Base-by-base conservation (phyloP, 2,113 vertebrate species). In the Dissostichus mawsoni region DNA sequence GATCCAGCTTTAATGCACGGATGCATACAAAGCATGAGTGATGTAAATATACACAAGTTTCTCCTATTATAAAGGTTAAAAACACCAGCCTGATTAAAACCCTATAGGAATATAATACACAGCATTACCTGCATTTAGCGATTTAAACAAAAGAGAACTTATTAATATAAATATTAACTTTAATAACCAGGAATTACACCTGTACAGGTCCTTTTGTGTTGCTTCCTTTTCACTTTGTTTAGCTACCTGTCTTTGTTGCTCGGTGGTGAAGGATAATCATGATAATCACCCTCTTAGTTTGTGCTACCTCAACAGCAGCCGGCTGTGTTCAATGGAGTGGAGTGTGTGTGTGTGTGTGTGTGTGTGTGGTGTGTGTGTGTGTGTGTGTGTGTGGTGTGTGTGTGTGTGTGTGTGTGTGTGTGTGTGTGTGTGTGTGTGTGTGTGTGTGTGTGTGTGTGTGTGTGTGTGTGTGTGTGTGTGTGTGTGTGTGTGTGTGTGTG, bases 221-320 rank as follows among this genome's bases (percentile, higher is more conserved):
- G 78, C 82, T 72, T 71, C 56, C 79, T 11, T 55, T 78, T 80
- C 52, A 65, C 41, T 81, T 74, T 81, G 62, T 84, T 84, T 75
- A 47, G 45, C 50, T 77, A 74, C 69, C 50, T 72, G 66, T 61
- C 68, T 67, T 58, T 71, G 61, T 80, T 59, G 83, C 50, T 77
- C 33, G 4, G n/a, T 62, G 66, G 63, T 33, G 14, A 67, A 80
- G 73, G 65, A 73, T 81, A 78, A 80, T 80, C 56, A 20, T 59
- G 78, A 80, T 75, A 75, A 78, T 79, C 78, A 62, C 18, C 47
- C 29, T 68, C 5, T 84, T 73, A 79, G 67, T 76, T 80, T 77
- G 77, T 71, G 69, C 82, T 58, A 45, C 11, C 57, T 84, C 74
- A 63, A 58, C 62, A 61, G 55, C 53, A 78, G 63, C 45, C 45